phyloP scores from a whole-genome alignment of 2,888 invertebrate genomes.

The Cryptosula pallasiana region DNA sequence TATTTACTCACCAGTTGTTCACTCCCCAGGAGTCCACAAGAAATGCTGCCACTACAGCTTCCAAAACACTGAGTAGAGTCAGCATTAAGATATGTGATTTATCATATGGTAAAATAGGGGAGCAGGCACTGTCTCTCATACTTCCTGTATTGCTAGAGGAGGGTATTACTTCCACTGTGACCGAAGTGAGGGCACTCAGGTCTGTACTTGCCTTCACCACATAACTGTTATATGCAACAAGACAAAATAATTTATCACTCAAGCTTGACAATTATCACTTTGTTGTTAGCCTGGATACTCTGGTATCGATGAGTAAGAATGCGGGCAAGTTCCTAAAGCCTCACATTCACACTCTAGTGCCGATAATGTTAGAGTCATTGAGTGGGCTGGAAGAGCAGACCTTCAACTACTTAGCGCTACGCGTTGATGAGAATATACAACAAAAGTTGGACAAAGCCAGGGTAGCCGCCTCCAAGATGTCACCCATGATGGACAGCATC shows the following conservation, averaged over 20 bases:
- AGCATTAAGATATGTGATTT: conserved; percentile 52
- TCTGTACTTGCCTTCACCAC: too few relatives aligned
- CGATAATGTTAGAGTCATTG: conserved; percentile 72
- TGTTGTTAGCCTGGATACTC: conserved; percentile 67
- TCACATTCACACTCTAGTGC: conserved; percentile 73
- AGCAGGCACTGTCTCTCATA: conserved; percentile 54
- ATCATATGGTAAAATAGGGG: conserved; percentile 45
- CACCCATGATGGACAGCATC: conserved; percentile 82
- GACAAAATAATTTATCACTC: too few relatives aligned
- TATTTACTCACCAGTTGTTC: too few relatives aligned
- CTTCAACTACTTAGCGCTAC: conserved; percentile 73
- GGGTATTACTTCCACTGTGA: conserved; percentile 73
- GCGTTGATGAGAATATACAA: conserved; percentile 62
- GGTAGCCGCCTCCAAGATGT: conserved; percentile 73
- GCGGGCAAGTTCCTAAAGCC: conserved; percentile 73
- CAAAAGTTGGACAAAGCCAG: conserved; percentile 66
- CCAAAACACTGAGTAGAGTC: conserved; percentile 52
- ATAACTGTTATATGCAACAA: too few relatives aligned
- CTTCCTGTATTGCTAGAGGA: conserved; percentile 74
- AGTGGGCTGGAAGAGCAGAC: conserved; percentile 73
- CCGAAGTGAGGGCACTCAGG: conserved; percentile 73
- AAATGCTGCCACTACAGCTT: conserved; percentile 52
- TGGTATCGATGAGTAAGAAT: conserved; percentile 76
- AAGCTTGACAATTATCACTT: too few relatives aligned
- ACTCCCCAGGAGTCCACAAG: conserved; percentile 52